These are phyloP conservation scores for Dinocampus coccinellae DNA, from an alignment of 2,888 invertebrate genomes.

Conservation along the genomic window DNA sequence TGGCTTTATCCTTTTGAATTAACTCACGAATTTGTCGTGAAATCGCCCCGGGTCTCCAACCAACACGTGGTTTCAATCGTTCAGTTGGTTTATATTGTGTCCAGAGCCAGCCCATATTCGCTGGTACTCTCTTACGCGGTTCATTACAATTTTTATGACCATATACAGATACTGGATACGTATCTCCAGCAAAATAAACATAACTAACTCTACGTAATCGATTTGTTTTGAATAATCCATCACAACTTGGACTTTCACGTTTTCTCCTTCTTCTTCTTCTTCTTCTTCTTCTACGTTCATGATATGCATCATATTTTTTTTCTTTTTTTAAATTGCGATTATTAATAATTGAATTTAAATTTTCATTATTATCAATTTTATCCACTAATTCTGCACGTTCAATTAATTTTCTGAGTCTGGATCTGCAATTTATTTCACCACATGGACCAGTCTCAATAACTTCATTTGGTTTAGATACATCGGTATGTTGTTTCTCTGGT, in stretches of 20 bases:
- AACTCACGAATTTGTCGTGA: constrained; percentile 48
- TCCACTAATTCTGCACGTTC: not conserved
- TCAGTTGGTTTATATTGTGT: constrained; percentile 48
- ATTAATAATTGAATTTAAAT: not conserved
- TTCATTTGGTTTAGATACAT: constrained; percentile 36
- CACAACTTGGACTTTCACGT: constrained; percentile 39
- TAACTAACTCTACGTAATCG: constrained; percentile 47
- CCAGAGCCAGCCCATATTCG: constrained; percentile 67
- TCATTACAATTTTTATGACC: constrained; percentile 60
- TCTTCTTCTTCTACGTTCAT: not conserved
- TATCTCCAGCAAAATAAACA: constrained; percentile 58
- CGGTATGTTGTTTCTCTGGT: constrained; percentile 42
- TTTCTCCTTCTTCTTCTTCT: too few species aligned
- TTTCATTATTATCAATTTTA: not conserved
- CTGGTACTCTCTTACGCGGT: constrained; percentile 55
- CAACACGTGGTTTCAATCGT: constrained; percentile 55
- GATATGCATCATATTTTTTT: not conserved
- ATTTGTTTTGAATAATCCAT: constrained; percentile 36
- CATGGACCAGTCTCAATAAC: constrained; percentile 53
- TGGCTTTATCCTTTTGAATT: constrained; percentile 49
- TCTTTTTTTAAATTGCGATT: not conserved
- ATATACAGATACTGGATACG: constrained; percentile 54
- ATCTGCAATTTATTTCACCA: constrained; percentile 52
- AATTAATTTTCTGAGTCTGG: constrained; percentile 40
- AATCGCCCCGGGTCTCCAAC: constrained; percentile 66